These are phyloP conservation scores for Synodontis membranacea DNA, from an alignment of 2,113 vertebrate species.

Conservation along the genomic window DNA sequence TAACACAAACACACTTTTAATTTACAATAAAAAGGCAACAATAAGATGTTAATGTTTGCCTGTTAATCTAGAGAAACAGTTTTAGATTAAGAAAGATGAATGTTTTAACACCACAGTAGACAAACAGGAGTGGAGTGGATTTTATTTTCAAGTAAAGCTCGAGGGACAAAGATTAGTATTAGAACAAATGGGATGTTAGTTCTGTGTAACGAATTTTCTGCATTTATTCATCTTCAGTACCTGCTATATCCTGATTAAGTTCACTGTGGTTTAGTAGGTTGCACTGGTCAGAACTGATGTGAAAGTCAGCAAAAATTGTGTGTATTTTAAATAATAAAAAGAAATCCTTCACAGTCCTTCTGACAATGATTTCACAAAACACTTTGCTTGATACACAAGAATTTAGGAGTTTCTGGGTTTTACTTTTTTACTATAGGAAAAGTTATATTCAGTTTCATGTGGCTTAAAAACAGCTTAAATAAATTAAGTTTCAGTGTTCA, in stretches of 20 bases:
- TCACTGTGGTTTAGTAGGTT: not conserved
- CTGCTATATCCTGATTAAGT: not conserved
- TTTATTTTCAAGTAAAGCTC: not conserved
- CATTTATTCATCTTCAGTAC: not conserved
- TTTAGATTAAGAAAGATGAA: not conserved
- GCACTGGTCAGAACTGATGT: not conserved
- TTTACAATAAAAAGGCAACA: not conserved
- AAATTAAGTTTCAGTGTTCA: not conserved
- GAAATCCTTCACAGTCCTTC: no score
- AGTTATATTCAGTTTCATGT: not conserved
- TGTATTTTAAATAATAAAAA: not conserved
- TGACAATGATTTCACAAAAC: not conserved
- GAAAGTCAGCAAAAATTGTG: no score
- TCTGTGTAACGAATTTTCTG: not conserved
- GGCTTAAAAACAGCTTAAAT: not conserved
- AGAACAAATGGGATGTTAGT: not conserved
- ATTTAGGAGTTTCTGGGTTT: not conserved
- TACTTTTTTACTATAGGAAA: not conserved
- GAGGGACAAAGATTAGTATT: not conserved
- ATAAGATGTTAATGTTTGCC: not conserved
- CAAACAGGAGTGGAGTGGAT: not conserved
- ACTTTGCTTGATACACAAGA: not conserved
- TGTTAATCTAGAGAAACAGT: not conserved
- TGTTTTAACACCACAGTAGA: not conserved
- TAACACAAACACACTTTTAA: not conserved